These are phyloP conservation scores for Oikopleura dioica DNA, from an alignment of 23 tunicate species.

Conservation along the genomic window DNA sequence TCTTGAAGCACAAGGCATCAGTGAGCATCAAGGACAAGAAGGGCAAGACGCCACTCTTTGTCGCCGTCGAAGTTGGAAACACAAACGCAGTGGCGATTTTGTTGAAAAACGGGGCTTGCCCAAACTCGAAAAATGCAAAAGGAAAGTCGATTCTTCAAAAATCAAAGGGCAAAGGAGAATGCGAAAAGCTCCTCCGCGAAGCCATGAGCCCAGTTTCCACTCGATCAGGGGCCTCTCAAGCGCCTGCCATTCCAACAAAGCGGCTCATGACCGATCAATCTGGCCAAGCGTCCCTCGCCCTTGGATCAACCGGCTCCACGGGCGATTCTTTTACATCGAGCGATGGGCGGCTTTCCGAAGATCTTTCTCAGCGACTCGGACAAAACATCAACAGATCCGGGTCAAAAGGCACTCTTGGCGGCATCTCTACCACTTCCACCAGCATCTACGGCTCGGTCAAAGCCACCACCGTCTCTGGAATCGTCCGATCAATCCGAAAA, in stretches of 20 bases:
- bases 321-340: background rate
- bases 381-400: background rate
- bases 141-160: slow-evolving; percentile 3
- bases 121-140: background rate
- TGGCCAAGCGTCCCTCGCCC: background rate
- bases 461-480: background rate
- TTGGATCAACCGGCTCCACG: slow-evolving; percentile 9
- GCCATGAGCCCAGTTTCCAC: background rate
- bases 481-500: background rate
- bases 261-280: background rate
- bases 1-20: too few relatives aligned
- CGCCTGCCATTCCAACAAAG: background rate
- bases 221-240: background rate
- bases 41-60: slow-evolving; percentile 6
- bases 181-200: background rate
- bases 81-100: background rate
- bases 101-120: background rate
- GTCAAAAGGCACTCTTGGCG: background rate
- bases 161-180: background rate
- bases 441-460: background rate
- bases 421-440: background rate
- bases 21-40: background rate
- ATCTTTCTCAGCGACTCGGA: background rate
- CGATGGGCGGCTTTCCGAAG: background rate
- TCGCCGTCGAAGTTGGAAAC: slow-evolving; percentile 9